A percentile compares a stretch with the other conserved stretches of the same genome.
These are phyloP conservation scores for Pentamera pediparva DNA, from an alignment of 53 echinoderm and acorn worm genomes.

Conservation along the genomic window DNA sequence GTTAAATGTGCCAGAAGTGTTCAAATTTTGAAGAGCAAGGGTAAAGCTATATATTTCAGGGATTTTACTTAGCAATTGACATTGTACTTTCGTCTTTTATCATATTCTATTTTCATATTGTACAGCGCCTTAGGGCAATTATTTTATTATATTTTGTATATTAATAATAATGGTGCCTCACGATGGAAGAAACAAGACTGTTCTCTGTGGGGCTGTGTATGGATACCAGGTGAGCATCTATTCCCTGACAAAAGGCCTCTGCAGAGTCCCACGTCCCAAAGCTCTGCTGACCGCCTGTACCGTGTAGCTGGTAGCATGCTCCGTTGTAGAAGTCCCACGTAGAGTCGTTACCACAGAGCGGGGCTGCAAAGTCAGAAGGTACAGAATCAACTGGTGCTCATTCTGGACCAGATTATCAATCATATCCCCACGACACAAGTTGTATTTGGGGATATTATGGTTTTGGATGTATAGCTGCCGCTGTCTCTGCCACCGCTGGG, in stretches of 20 bases:
- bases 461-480: no score
- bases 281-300: constrained; percentile 17
- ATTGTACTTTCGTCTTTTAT: no score
- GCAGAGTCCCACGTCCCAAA: constrained; percentile 24
- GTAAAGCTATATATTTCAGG: no score
- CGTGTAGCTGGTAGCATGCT: constrained; percentile 39
- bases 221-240: constrained; percentile 34
- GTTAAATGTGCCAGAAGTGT: no score
- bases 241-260: neutral
- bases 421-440: no score
- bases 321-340: constrained; percentile 43
- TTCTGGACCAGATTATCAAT: neutral
- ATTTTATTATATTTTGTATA: no score
- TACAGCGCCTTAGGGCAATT: no score
- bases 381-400: neutral
- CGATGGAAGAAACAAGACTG: constrained; percentile 33
- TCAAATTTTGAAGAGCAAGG: no score
- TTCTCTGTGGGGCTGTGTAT: constrained; percentile 43
- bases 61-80: no score
- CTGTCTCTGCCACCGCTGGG: no score
- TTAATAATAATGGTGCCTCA: constrained; percentile 8
- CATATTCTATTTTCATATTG: no score
- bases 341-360: constrained; percentile 21
- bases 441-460: no score
- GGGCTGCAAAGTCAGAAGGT: neutral